A percentile compares a stretch with the other conserved stretches of the same genome.
Conservation (phyloP, 2,888 invertebrate species). For the Ceramica pisi region DNA sequence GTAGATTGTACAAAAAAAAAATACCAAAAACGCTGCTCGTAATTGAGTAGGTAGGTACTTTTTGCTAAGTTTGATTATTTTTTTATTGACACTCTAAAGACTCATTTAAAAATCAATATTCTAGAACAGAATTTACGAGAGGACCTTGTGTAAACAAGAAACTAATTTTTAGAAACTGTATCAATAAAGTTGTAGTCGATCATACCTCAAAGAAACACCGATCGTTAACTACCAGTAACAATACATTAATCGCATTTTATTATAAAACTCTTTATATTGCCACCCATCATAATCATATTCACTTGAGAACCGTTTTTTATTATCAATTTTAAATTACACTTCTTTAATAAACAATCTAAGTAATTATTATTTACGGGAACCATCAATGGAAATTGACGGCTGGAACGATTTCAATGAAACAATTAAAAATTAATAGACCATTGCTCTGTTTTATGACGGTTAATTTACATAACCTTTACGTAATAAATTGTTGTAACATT, state of each 20-base stretch:
- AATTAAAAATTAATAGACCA: constrained; percentile 61
- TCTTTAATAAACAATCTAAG: constrained; percentile 42
- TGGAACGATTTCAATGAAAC: constrained; percentile 60
- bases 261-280: constrained; percentile 7
- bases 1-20: not conserved
- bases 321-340: constrained; percentile 47
- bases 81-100: no score
- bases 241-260: constrained; percentile 19
- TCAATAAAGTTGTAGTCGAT: not conserved
- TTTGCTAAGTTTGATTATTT: not conserved
- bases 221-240: not conserved
- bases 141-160: no score
- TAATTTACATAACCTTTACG: constrained; percentile 43
- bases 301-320: constrained; percentile 38
- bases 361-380: constrained; percentile 51
- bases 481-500: constrained; percentile 34
- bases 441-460: constrained; percentile 35
- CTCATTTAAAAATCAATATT: no score
- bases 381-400: constrained; percentile 55
- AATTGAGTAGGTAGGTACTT: not conserved
- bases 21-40: no score
- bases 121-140: no score
- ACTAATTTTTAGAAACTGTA: not conserved
- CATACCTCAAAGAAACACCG: not conserved
- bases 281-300: constrained; percentile 24